Base-by-base conservation (phyloP, 30 jellyfish, hydroid and myxozoan species). In the Pseudorhiza aurosa region DNA sequence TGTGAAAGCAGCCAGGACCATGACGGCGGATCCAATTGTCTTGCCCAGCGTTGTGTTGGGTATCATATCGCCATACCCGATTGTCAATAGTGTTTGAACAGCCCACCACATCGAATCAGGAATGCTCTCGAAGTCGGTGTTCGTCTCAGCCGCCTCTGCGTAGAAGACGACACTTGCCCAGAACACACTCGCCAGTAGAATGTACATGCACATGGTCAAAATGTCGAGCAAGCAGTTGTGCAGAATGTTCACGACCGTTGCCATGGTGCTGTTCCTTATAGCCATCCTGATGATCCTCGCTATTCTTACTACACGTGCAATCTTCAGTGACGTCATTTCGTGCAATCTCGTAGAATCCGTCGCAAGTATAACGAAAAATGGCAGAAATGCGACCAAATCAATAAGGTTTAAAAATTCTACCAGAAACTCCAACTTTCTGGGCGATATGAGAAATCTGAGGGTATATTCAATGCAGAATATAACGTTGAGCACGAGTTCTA, bases 71-170 rank as follows among this genome's bases (percentile, higher is more conserved):
- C 96, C 96, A 81, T 87, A 87, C 2, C 96, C 96, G n/a, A 87
- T 49, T 8, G 85, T 45, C 28, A 87, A 57, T 17, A 87, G 82
- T 6, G 96, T 87, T 58, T 87, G 96, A 4, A 87, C 60, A 9
- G 96, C 94, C 96, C 96, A 87, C 96, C 96, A 87, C 89, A 87
- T 58, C 18, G 94, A 70, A 46, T 67, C 75, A 8, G 96, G 96
- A 0, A 87, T 87, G 53, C 96, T 87, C n/a, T 44, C 42, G 53
- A 87, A 87, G 35, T 36, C 40, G 25, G 93, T 68, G 19, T 33
- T 28, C 11, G 85, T 63, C 8, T 30, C 85, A 0, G 76, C 65
- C 80, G 58, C 31, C 58, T 87, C 96, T 8, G 84, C 88, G 43
- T 58, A 87, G 59, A 30, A 87, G 27, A 71, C 45, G 51, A 72